Base-by-base conservation (phyloP, 35 echinoderm and acorn worm genomes). In the Eucidaris tribuloides region DNA sequence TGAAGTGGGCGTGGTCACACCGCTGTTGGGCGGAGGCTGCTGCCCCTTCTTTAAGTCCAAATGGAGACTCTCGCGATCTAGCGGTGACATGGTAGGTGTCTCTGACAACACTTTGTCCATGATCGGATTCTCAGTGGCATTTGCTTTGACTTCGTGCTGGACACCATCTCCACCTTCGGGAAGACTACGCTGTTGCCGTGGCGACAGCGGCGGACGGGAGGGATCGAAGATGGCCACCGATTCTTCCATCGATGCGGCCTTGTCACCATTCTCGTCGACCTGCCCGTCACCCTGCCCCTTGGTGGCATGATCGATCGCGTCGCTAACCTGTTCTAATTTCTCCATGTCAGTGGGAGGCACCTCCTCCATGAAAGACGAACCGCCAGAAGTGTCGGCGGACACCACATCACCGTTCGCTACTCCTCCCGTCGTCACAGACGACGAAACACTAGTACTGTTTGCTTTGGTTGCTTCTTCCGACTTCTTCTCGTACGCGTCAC, bases 201-300 rank as follows among this genome's bases (percentile, higher is more conserved):
- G 35, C n/a, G 68, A 42, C 11, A 37, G 63, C 7, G 87, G 87
- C 42, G 87, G 87, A 20, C 61, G 80, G 24, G 87, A 82, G 13
- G 87, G 87, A 29, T 89, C 87, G 46, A 89, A 89, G 18, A 89
- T 80, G 5, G 87, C 87, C 0, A 89, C 79, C 1, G 78, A 31
- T 36, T 89, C 87, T 62, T 68, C 84, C 0, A 24, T 62, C 3
- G 85, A 36, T 52, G 63, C 4, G 81, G 60, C 55, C 87, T 89
- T 18, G 79, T 55, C 45, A 80, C 34, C 38, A 57, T 80, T 50
- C 50, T 22, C 5, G 9, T 70, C 58, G 2, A 41, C 18, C 3
- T 38, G 49, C 1, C 45, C 39, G 7, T 83, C 79, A 18, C 42
- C 63, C 49, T 83, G 61, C 33, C 78, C 68, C 32, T 68, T 80